phyloP scores from a whole-genome alignment of 2,888 invertebrate genomes.

The Eumacrocentrus americanus region DNA sequence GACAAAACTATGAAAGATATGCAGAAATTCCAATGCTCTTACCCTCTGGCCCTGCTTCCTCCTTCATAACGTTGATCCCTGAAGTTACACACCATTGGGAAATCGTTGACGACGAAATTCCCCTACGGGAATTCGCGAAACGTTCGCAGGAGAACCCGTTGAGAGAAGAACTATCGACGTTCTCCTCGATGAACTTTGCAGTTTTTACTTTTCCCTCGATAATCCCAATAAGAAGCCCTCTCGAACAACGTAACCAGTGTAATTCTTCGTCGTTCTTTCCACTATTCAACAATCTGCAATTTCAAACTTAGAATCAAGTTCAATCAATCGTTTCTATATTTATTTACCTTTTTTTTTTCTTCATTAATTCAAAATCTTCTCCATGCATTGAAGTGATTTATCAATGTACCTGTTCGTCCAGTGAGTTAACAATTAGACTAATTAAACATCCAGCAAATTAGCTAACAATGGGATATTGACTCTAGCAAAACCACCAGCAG shows the following conservation, averaged over 20 bases:
- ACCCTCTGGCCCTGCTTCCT: neutral
- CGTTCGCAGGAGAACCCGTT: neutral
- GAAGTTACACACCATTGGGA: constrained; percentile 2
- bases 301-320: too few relatives aligned
- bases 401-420: too few relatives aligned
- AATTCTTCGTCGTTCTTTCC: neutral
- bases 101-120: neutral
- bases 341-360: too few relatives aligned
- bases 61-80: neutral
- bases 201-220: constrained; percentile 12
- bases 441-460: too few relatives aligned
- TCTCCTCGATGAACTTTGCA: constrained; percentile 23
- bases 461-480: too few relatives aligned
- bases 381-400: too few relatives aligned
- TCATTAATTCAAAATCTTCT: too few relatives aligned
- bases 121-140: neutral
- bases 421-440: too few relatives aligned
- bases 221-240: too few relatives aligned
- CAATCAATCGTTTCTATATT: too few relatives aligned
- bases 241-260: neutral
- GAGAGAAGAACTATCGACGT: constrained; percentile 18
- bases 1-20: neutral
- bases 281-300: too few relatives aligned
- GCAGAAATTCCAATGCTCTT: neutral
- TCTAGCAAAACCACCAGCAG: too few relatives aligned